phyloP scores from a whole-genome alignment of 2,113 vertebrate genomes.

The Raja brachyura region DNA sequence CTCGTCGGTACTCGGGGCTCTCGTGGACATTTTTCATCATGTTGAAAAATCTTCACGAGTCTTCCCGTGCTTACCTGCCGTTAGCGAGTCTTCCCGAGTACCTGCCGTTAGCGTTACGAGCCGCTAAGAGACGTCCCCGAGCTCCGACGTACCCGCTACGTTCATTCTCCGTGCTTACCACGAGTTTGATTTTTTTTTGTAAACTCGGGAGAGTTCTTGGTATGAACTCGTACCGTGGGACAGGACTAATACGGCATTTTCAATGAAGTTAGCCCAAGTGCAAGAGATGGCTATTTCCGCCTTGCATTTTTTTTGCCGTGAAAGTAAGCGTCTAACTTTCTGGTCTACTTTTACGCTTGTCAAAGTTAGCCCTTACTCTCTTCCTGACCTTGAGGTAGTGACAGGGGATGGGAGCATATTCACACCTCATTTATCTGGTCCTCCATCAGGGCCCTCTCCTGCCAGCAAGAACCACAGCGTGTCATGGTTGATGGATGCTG shows the following conservation, averaged over 20 bases:
- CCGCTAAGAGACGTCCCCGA: no score
- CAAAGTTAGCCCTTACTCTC: not conserved
- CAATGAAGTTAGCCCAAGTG: not conserved
- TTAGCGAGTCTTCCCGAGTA: no score
- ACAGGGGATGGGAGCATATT: not conserved
- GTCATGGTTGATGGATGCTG: not conserved
- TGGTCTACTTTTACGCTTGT: not conserved
- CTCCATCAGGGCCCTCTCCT: not conserved
- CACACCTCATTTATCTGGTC: not conserved
- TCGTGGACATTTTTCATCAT: no score
- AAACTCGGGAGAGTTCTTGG: no score
- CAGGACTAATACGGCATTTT: not conserved
- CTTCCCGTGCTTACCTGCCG: no score
- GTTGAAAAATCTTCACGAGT: no score
- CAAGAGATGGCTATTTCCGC: not conserved
- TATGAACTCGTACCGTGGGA: no score
- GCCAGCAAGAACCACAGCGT: not conserved
- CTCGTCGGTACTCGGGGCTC: no score
- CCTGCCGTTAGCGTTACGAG: no score
- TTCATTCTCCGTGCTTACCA: no score
- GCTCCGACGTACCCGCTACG: no score
- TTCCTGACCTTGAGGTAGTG: not conserved
- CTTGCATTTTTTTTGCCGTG: not conserved
- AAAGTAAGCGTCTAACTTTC: not conserved
- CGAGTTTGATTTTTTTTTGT: no score